These are phyloP conservation scores for Acrossocheilus fasciatus DNA, from an alignment of 2,797 vertebrate genomes.

Conservation along the genomic window DNA sequence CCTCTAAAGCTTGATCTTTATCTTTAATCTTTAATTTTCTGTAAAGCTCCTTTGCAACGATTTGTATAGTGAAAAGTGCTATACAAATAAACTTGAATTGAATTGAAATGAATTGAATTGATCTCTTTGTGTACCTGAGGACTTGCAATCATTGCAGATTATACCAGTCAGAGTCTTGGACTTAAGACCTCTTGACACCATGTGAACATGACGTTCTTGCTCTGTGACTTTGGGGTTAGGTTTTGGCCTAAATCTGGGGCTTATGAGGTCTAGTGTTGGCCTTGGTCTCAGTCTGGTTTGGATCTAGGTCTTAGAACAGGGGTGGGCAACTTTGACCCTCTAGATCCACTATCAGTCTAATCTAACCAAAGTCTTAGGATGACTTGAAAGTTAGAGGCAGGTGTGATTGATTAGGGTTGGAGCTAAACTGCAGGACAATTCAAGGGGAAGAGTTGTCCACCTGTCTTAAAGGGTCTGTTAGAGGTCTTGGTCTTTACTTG, in stretches of 20 bases:
- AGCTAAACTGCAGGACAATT: conserved; percentile 1
- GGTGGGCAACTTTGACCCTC: background rate
- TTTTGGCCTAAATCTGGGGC: background rate
- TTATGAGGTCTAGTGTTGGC: background rate
- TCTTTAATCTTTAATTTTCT: too few species aligned
- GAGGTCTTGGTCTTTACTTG: background rate
- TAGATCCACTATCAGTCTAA: background rate
- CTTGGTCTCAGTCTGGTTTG: background rate
- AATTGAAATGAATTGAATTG: too few species aligned
- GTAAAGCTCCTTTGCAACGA: too few species aligned
- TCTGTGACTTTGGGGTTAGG: background rate
- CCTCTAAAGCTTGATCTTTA: background rate
- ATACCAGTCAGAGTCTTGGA: background rate
- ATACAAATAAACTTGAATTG: too few species aligned
- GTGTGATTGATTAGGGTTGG: background rate
- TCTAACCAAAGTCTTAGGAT: background rate
- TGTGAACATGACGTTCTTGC: background rate
- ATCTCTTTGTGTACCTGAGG: background rate
- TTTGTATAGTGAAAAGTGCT: too few species aligned
- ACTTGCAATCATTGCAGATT: background rate
- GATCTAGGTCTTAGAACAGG: background rate
- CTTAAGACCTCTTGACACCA: background rate
- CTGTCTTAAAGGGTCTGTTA: background rate
- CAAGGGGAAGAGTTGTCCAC: background rate
- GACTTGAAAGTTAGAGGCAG: background rate